Percentiles rank a stretch among this genome's conserved stretches.
Conservation (phyloP, 1,140 invertebrate species). For the Pachyrhynchus sulphureomaculatus region DNA sequence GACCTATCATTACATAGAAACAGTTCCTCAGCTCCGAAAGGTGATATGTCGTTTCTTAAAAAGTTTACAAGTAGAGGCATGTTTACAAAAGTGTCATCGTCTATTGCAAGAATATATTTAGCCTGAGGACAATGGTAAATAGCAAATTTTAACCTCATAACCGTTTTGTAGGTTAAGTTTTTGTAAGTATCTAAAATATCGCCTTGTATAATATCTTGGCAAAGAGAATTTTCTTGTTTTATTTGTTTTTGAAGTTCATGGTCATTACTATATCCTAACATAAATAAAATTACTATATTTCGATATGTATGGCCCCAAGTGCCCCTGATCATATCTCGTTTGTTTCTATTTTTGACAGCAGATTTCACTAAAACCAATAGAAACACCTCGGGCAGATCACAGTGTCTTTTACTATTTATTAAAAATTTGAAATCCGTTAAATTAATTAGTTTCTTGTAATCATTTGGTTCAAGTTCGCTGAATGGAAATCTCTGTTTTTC, state of each 20-base stretch:
- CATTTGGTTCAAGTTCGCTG: background rate
- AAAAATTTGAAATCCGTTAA: background rate
- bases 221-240: slow-evolving; percentile 59
- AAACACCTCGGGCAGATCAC: slow-evolving; percentile 39
- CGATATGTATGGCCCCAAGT: slow-evolving; percentile 63
- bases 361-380: slow-evolving; percentile 68
- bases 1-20: slow-evolving; percentile 60
- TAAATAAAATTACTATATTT: slow-evolving; percentile 60
- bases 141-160: slow-evolving; percentile 79
- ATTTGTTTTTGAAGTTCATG: slow-evolving; percentile 53
- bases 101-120: slow-evolving; percentile 72
- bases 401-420: background rate
- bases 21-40: slow-evolving; percentile 56
- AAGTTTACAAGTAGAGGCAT: slow-evolving; percentile 63
- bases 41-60: slow-evolving; percentile 52
- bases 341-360: slow-evolving; percentile 61
- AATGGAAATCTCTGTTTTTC: too few species aligned
- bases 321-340: slow-evolving; percentile 62
- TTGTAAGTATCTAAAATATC: slow-evolving; percentile 76
- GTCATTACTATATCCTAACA: slow-evolving; percentile 62
- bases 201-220: slow-evolving; percentile 75
- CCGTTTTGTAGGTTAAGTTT: slow-evolving; percentile 86
- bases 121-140: slow-evolving; percentile 66
- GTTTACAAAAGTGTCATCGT: slow-evolving; percentile 80
- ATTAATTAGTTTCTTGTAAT: background rate